A percentile compares a stretch with the other conserved stretches of the same genome.
These are phyloP conservation scores for Indicator indicator DNA, from an alignment of 2,113 vertebrate genomes.

Conservation along the genomic window DNA sequence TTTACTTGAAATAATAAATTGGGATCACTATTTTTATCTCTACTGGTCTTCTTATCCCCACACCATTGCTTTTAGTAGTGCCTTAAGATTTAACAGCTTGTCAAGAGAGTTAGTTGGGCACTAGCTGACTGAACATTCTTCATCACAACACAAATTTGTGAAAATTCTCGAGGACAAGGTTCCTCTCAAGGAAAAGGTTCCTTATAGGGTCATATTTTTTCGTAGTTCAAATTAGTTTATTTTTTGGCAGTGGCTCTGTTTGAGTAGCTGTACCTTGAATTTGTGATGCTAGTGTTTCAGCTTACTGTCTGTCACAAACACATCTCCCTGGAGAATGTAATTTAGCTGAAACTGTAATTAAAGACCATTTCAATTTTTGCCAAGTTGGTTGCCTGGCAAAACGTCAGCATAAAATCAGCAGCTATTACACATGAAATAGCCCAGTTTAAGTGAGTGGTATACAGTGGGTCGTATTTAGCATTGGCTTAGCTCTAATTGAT, in stretches of 20 bases:
- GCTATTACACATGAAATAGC: not conserved
- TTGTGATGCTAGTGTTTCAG: not conserved
- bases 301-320: not conserved
- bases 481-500: not conserved
- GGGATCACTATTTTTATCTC: not conserved
- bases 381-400: not conserved
- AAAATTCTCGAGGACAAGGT: not conserved
- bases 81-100: not conserved
- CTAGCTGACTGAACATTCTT: not conserved
- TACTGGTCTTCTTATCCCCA: not conserved
- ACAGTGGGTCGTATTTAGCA: not conserved
- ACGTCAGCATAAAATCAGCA: not conserved
- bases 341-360: conserved; percentile 21
- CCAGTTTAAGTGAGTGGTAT: not conserved
- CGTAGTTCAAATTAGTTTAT: not conserved
- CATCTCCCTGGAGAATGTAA: not conserved
- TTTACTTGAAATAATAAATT: not conserved
- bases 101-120: not conserved
- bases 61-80: not conserved
- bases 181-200: not conserved
- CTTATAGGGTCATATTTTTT: not conserved
- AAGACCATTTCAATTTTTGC: not conserved
- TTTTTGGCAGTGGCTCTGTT: not conserved
- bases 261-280: not conserved
- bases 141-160: not conserved